Conservation (phyloP, 1,140 invertebrate species). For the Macrocentrus cingulum region DNA sequence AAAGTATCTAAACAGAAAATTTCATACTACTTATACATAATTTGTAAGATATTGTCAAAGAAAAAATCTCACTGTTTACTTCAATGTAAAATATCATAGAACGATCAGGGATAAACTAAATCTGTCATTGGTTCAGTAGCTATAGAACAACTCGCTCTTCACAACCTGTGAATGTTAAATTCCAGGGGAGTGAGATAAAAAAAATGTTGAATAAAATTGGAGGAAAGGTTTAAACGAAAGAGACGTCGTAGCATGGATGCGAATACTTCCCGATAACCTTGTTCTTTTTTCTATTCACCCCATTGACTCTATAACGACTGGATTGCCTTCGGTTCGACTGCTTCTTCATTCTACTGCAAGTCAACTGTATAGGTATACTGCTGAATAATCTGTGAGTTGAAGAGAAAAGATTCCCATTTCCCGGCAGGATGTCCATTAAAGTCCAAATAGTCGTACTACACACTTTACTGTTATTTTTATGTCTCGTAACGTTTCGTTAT, state of each 20-base stretch:
- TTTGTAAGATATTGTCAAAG: too few species aligned
- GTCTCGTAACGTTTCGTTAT: too few species aligned
- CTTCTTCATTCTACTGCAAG: background rate
- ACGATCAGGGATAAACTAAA: too few species aligned
- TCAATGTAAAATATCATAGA: too few species aligned
- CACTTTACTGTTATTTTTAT: too few species aligned
- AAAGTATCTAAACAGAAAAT: too few species aligned
- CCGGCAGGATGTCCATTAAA: too few species aligned
- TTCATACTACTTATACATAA: too few species aligned
- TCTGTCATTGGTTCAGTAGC: too few species aligned
- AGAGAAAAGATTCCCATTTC: background rate
- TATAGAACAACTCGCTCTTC: too few species aligned
- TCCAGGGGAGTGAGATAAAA: background rate
- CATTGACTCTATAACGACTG: constrained; percentile 15
- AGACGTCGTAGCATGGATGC: background rate
- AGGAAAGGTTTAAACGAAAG: background rate
- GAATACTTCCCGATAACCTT: constrained; percentile 12
- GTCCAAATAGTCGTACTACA: background rate
- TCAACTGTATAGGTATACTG: background rate
- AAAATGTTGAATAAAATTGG: constrained; percentile 9
- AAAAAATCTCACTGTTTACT: too few species aligned
- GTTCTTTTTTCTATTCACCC: constrained; percentile 9
- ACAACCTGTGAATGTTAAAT: constrained; percentile 17
- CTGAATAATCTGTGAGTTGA: background rate
- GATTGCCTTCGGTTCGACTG: constrained; percentile 8